Conservation (phyloP, 2,888 invertebrate species). For the Euplexia lucipara region DNA sequence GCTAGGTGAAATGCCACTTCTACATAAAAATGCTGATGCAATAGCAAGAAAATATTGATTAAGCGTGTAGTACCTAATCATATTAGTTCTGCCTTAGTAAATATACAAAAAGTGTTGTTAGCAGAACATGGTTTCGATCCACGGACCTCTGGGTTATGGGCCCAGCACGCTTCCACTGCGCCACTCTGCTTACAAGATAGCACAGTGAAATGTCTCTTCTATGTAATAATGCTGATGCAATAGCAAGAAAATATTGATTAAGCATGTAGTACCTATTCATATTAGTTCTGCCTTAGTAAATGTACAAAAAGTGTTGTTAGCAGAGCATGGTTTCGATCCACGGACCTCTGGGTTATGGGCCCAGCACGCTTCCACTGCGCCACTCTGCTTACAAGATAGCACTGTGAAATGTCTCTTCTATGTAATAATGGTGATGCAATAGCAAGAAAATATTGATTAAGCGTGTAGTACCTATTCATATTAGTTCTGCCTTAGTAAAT, state of each 20-base stretch:
- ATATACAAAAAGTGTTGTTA: background rate
- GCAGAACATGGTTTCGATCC: conserved; percentile 93
- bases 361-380: conserved; percentile 96
- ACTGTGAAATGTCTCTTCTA: background rate
- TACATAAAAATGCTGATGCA: too few relatives aligned
- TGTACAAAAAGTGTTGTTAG: too few relatives aligned
- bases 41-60: too few relatives aligned
- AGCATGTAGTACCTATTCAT: too few relatives aligned
- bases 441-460: background rate
- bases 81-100: too few relatives aligned
- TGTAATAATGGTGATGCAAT: background rate
- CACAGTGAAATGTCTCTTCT: too few relatives aligned
- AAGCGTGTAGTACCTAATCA: too few relatives aligned
- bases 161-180: conserved; percentile 91
- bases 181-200: background rate
- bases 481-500: background rate
- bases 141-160: conserved; percentile 97
- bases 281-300: too few relatives aligned
- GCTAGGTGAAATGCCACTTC: too few relatives aligned
- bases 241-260: too few relatives aligned
- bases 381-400: conserved; percentile 90
- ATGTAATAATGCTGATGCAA: too few relatives aligned
- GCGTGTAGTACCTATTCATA: background rate
- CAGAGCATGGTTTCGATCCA: conserved; percentile 94
- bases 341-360: conserved; percentile 98